These are phyloP conservation scores for Hoplias malabaricus DNA, from an alignment of 2,113 vertebrate species.

Conservation along the genomic window DNA sequence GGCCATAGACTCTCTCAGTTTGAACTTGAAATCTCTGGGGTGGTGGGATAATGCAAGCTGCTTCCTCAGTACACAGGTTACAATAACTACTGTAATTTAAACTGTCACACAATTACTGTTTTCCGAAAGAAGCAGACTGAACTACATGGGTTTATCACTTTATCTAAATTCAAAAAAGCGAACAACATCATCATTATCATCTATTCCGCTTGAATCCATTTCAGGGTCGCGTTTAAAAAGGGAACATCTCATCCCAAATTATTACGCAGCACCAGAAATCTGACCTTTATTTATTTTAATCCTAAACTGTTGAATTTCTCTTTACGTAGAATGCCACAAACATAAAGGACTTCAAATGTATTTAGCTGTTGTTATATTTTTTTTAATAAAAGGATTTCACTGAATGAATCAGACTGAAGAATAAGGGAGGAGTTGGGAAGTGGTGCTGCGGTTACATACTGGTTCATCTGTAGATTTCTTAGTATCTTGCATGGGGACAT, in stretches of 20 bases:
- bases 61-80: neutral
- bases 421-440: constrained; percentile 55
- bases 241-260: neutral
- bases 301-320: too few relatives aligned
- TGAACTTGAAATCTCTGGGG: neutral
- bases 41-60: neutral
- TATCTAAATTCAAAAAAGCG: too few relatives aligned
- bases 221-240: too few relatives aligned
- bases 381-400: neutral
- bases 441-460: constrained; percentile 82
- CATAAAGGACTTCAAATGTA: neutral
- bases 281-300: too few relatives aligned
- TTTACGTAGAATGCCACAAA: neutral
- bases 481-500: constrained; percentile 90
- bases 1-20: neutral
- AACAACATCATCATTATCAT: too few relatives aligned
- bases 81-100: too few relatives aligned
- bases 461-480: constrained; percentile 90
- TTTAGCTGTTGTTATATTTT: neutral
- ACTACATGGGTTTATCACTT: neutral
- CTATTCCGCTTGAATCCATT: too few relatives aligned
- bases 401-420: constrained; percentile 47
- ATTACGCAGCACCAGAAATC: constrained; percentile 25
- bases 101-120: neutral
- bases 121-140: neutral